Conservation (phyloP, 2,113 vertebrate species). For the Carassius auratus region DNA sequence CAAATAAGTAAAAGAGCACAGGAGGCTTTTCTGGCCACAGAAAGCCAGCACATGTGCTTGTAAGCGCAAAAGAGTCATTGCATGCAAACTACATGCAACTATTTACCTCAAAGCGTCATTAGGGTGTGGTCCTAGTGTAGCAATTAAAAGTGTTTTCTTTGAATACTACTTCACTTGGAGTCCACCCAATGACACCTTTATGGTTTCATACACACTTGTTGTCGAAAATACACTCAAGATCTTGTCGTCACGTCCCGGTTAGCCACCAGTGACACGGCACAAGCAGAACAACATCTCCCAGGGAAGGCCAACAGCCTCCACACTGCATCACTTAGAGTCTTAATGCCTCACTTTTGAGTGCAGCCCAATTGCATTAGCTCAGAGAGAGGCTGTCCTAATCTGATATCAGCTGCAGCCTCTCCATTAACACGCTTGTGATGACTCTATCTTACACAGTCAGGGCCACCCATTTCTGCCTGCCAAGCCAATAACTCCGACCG, state of each 20-base stretch:
- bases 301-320: conserved; percentile 41
- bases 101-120: neutral
- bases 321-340: conserved; percentile 58
- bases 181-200: neutral
- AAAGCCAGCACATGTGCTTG: conserved; percentile 1
- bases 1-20: conserved; percentile 44
- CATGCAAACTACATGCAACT: conserved; percentile 16
- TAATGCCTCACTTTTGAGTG: conserved; percentile 58
- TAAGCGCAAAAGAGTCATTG: conserved; percentile 8
- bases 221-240: neutral
- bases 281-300: conserved; percentile 40
- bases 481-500: conserved; percentile 43
- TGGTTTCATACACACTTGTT: neutral
- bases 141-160: conserved; percentile 5
- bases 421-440: conserved; percentile 64
- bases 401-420: conserved; percentile 55
- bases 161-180: neutral
- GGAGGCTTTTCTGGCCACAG: conserved; percentile 8
- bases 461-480: conserved; percentile 45
- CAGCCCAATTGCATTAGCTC: conserved; percentile 67
- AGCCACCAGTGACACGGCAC: conserved; percentile 53
- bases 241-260: conserved; percentile 32
- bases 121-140: neutral
- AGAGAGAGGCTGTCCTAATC: conserved; percentile 57
- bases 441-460: conserved; percentile 53